Percentiles rank a stretch among this genome's conserved stretches.
These are phyloP conservation scores for Cryptomyrus ogoouensis DNA, from an alignment of 2,113 vertebrate genomes.

Conservation along the genomic window DNA sequence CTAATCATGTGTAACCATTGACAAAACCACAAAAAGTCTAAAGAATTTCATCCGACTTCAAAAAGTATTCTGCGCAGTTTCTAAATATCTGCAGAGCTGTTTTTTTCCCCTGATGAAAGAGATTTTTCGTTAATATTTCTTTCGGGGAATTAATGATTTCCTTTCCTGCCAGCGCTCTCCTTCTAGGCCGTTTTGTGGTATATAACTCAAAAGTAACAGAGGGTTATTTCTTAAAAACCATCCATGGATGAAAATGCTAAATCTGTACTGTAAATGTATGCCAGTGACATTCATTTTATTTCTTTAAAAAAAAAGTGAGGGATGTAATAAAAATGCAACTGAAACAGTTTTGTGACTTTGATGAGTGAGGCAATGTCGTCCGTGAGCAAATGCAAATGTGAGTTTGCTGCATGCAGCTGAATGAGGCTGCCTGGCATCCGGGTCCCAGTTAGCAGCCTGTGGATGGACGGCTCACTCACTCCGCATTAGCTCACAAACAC, in stretches of 20 bases:
- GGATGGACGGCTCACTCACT: constrained; percentile 59
- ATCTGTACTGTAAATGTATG: constrained; percentile 4
- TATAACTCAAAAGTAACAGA: constrained; percentile 1
- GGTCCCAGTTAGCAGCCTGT: constrained; percentile 27
- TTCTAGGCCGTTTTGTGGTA: background rate
- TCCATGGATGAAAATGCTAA: background rate
- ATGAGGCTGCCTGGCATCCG: background rate
- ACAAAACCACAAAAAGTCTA: background rate
- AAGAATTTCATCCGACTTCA: background rate
- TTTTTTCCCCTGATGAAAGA: background rate
- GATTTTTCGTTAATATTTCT: background rate
- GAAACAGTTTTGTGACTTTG: background rate
- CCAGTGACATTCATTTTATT: constrained; percentile 1
- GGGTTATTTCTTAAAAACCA: background rate
- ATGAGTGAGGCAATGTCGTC: constrained; percentile 25
- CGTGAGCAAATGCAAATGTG: background rate
- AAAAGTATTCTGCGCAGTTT: background rate
- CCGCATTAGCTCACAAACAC: constrained; percentile 46
- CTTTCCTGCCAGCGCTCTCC: background rate
- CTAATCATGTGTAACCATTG: background rate
- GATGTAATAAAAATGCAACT: background rate
- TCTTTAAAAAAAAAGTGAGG: background rate
- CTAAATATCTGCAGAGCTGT: background rate
- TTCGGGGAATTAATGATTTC: background rate
- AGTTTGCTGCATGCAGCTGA: background rate